Base-by-base conservation (phyloP, 2,888 invertebrate genomes). In the Leptinotarsa haldemani region DNA sequence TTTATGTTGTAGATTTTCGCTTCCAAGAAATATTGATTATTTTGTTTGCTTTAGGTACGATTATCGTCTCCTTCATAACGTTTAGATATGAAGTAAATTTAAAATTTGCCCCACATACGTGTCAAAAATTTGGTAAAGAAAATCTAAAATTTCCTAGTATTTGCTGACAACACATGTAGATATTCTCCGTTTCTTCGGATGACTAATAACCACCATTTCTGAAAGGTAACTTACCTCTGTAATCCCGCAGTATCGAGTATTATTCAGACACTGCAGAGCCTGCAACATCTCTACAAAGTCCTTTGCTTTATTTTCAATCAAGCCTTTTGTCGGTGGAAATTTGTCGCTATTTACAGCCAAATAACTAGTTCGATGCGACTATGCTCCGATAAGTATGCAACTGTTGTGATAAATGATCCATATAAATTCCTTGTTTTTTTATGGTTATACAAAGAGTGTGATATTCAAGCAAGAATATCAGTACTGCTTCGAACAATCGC, bases 311-410 rank as follows among this genome's bases (percentile, higher is more conserved):
- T 30, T 61, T 40, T 61, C 40, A 30, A 61, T 61, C 18, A 61
- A 61, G 40, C 61, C 40, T 61, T 61, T 61, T 61, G 61, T 61
- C n/a, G 30, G 40, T 61, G 61, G 16, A 40, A 61, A 61, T 61
- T 61, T 61, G 18, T 30, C 40, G 61, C 61, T 16, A 61, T 16
- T 40, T 9, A 61, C 40, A 56, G 20, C 20, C 18, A 56, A 56
- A n/a, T 56, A 18, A 20, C 56, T 56, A 22, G 22, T 56, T 56
- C 56, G 22, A 18, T 22, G 53, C 20, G 18, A 53, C 20, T 20
- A 20, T 20, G 20, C 20, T 20, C 20, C 20, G 20, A 20, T 20
- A 20, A 20, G 20, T 30, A 1, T 5, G 30, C 5, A 30, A 30
- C 30, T 30, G 30, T 30, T 30, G 1, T 30, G 30, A 30, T 30